Percentiles rank a stretch among this genome's conserved stretches.
These are phyloP conservation scores for Climacteris rufus DNA, from an alignment of 2,113 vertebrate genomes.

Conservation along the genomic window DNA sequence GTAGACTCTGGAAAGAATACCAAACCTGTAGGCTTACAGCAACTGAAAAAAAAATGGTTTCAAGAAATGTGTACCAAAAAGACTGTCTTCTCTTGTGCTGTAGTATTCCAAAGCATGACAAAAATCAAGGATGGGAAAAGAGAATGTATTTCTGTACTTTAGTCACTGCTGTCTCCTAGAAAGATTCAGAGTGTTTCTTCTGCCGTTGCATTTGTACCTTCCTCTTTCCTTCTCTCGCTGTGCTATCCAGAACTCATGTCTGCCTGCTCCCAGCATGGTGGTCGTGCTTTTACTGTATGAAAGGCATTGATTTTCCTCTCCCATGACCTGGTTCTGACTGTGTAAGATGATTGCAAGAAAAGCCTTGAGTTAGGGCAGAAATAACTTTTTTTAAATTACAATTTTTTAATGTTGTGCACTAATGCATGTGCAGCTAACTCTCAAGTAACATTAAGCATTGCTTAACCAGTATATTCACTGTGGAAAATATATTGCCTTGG, in stretches of 20 bases:
- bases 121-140: background rate
- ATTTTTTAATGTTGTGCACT: background rate
- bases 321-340: fast-evolving
- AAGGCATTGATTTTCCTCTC: background rate
- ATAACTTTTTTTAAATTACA: background rate
- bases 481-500: background rate
- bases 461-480: background rate
- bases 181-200: background rate
- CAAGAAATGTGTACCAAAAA: background rate
- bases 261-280: background rate
- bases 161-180: background rate
- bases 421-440: background rate
- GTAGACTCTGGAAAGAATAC: background rate
- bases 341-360: background rate
- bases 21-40: background rate
- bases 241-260: background rate
- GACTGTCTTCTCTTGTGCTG: background rate
- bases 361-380: background rate
- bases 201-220: background rate
- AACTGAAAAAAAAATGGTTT: background rate
- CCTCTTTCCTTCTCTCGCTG: background rate
- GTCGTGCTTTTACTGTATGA: background rate
- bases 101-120: background rate
- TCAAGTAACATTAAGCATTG: background rate
- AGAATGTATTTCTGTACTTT: background rate